Evolutionary conservation across 2,888 invertebrate species (phyloP).

Genomic region (Protophormia terraenovae): DNA sequence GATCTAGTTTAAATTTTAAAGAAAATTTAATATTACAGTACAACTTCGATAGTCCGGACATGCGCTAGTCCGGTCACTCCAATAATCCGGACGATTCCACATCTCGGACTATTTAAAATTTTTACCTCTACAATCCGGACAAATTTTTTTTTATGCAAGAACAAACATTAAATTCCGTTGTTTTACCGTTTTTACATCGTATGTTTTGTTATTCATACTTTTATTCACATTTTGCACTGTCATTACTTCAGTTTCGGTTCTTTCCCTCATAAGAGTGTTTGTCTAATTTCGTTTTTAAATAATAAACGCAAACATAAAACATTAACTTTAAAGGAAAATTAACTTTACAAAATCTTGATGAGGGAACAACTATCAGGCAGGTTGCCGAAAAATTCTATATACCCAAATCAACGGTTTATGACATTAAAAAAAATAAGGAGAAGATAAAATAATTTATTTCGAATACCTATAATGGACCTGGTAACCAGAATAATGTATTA

Average conservation of each 20-base stretch:
- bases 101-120: neutral
- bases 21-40: too few species aligned
- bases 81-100: neutral
- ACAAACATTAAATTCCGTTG: neutral
- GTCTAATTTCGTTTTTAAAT: neutral
- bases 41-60: neutral
- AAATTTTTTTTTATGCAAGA: neutral
- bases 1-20: too few species aligned
- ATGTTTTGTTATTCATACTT: conserved; percentile 1
- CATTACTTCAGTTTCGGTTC: conserved; percentile 17
- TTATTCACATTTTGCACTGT: conserved; percentile 11
- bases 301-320: neutral
- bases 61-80: neutral
- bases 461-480: conserved; percentile 25
- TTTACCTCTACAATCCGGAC: neutral
- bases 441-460: conserved; percentile 35
- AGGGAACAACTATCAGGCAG: conserved; percentile 33
- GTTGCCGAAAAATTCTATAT: conserved; percentile 33
- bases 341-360: conserved; percentile 32
- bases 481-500: too few species aligned
- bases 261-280: neutral
- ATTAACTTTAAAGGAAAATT: conserved; percentile 4
- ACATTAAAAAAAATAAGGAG: neutral
- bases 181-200: neutral
- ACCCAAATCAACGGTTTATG: conserved; percentile 30